Conservation (phyloP, 2,113 vertebrate species). For the Lepidothrix coronata region DNA sequence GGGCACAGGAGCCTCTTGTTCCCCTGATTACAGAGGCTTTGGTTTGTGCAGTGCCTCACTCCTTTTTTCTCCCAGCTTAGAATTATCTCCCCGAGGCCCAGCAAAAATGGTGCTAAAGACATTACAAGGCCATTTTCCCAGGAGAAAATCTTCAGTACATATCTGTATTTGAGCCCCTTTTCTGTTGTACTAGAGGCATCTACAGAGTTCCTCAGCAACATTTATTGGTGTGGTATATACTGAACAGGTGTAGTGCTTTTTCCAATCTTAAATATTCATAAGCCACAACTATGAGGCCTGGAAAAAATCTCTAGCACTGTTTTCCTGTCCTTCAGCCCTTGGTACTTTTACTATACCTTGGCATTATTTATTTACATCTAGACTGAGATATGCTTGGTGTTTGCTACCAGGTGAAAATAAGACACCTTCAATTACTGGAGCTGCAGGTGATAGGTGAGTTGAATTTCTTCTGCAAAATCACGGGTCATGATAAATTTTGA, state of each 20-base stretch:
- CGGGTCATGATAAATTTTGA: not conserved
- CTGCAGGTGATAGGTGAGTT: not conserved
- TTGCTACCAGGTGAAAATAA: not conserved
- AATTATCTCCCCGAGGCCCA: not conserved
- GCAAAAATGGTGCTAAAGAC: not conserved
- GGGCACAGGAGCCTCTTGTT: fast-evolving
- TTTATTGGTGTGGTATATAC: not conserved
- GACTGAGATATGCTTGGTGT: not conserved
- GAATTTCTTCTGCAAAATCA: not conserved
- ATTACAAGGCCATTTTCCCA: not conserved
- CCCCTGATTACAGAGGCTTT: not conserved
- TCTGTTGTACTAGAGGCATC: not conserved
- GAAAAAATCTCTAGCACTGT: not conserved
- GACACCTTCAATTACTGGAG: not conserved
- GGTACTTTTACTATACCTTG: not conserved
- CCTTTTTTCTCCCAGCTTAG: not conserved
- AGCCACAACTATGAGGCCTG: not conserved
- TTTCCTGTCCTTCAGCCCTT: not conserved
- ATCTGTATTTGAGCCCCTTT: not conserved
- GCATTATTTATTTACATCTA: not conserved
- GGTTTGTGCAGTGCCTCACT: not conserved
- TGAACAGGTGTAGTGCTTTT: not conserved
- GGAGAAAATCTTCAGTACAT: not conserved
- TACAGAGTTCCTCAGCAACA: not conserved
- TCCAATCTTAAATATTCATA: not conserved